These are phyloP conservation scores for Tiliacea aurago DNA, from an alignment of 2,888 invertebrate species.

Conservation along the genomic window DNA sequence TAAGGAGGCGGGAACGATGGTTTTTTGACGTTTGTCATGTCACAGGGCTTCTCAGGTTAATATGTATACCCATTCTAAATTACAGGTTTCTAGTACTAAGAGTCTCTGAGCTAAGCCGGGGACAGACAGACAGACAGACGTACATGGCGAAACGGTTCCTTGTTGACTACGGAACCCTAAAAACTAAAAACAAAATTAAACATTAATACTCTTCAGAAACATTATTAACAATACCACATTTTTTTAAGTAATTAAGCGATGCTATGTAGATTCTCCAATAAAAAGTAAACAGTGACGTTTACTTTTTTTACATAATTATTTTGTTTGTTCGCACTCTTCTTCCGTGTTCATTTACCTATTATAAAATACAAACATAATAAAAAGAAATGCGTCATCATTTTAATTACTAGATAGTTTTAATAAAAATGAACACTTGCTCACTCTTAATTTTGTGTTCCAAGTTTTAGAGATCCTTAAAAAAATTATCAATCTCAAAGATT, in stretches of 20 bases:
- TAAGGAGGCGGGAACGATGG: too few relatives aligned
- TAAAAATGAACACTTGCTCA: not conserved
- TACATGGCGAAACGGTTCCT: too few relatives aligned
- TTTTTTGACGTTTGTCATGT: too few relatives aligned
- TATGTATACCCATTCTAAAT: too few relatives aligned
- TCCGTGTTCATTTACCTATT: not conserved
- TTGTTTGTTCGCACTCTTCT: not conserved
- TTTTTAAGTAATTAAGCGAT: not conserved
- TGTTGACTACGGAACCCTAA: too few relatives aligned
- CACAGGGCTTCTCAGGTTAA: too few relatives aligned
- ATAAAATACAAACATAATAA: not conserved
- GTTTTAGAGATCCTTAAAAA: not conserved
- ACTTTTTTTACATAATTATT: not conserved
- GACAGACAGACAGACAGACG: too few relatives aligned
- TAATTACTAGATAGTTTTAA: not conserved
- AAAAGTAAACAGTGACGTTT: not conserved
- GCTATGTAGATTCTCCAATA: not conserved
- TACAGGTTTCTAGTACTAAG: too few relatives aligned
- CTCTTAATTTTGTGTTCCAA: constrained; percentile 15
- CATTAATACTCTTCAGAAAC: not conserved
- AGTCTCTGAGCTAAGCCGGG: too few relatives aligned
- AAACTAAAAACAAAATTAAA: too few relatives aligned
- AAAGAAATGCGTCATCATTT: not conserved
- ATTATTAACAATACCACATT: not conserved
- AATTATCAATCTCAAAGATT: too few relatives aligned